Percentiles rank a stretch among this genome's conserved stretches.
These are phyloP conservation scores for Pseudomyrmex sp. DNA, from an alignment of 1,140 invertebrate species.

Conservation along the genomic window DNA sequence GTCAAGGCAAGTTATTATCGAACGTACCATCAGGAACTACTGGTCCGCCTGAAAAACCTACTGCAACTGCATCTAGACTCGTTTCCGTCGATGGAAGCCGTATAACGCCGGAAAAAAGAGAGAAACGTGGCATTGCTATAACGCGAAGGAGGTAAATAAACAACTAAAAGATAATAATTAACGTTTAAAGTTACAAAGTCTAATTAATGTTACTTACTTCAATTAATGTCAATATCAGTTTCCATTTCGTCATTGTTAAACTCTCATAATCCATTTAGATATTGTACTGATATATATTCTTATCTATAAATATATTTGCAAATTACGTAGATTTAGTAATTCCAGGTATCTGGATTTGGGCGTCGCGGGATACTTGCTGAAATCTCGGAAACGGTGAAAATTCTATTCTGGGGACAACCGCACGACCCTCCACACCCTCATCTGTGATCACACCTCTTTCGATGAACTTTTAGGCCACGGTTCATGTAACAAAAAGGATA, in stretches of 20 bases:
- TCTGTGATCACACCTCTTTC: constrained; percentile 85
- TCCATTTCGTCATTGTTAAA: too few species aligned
- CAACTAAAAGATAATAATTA: not conserved
- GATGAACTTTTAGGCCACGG: constrained; percentile 82
- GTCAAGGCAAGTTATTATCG: constrained; percentile 82
- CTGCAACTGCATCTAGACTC: constrained; percentile 79
- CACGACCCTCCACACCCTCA: constrained; percentile 84
- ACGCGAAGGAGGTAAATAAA: constrained; percentile 71
- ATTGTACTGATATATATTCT: not conserved
- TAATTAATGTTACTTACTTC: too few species aligned
- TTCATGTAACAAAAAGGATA: constrained; percentile 83
- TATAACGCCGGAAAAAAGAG: constrained; percentile 76
- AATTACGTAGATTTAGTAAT: constrained; percentile 15
- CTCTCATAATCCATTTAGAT: too few species aligned
- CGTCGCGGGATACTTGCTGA: constrained; percentile 78
- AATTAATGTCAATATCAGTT: too few species aligned
- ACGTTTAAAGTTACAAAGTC: too few species aligned
- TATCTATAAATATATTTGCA: not conserved
- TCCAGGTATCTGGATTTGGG: constrained; percentile 77
- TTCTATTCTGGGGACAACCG: constrained; percentile 81
- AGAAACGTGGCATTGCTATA: constrained; percentile 76
- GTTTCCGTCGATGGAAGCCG: constrained; percentile 80
- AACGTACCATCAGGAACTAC: constrained; percentile 82
- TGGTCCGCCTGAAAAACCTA: constrained; percentile 80
- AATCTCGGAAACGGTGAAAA: constrained; percentile 81